A percentile compares a stretch with the other conserved stretches of the same genome.
phyloP scores from a whole-genome alignment of 2,113 vertebrate genomes.

The Macquaria australasica region DNA sequence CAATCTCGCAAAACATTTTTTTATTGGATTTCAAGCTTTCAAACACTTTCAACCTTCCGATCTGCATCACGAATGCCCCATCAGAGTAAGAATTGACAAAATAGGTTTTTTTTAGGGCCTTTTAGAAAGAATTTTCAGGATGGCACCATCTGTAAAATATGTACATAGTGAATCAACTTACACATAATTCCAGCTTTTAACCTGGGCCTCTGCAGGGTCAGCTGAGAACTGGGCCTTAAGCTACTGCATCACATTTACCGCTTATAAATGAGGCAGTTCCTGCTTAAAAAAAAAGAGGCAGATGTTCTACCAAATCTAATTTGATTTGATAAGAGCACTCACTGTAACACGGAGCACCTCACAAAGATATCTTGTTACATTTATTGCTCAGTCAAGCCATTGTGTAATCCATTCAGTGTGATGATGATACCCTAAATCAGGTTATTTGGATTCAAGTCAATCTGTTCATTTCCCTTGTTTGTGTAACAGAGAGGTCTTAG shows the following conservation, averaged over 20 bases:
- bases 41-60: no score
- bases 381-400: conserved; percentile 72
- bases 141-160: conserved; percentile 7
- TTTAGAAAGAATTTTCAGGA: no score
- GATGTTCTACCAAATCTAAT: conserved; percentile 84
- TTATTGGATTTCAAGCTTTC: no score
- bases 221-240: conserved; percentile 10
- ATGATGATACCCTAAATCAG: conserved; percentile 79
- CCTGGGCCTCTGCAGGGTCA: conserved; percentile 27
- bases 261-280: conserved; percentile 28
- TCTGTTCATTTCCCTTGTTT: conserved; percentile 77
- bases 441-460: conserved; percentile 81
- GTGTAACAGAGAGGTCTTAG: conserved; percentile 41
- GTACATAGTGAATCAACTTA: not conserved
- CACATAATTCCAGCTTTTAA: conserved; percentile 10
- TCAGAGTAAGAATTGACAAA: not conserved
- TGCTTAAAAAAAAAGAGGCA: conserved; percentile 70
- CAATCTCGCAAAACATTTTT: no score
- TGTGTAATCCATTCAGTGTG: conserved; percentile 78
- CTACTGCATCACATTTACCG: conserved; percentile 51
- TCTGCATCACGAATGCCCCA: not conserved
- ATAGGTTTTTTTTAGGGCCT: not conserved
- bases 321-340: conserved; percentile 77
- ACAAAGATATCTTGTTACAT: conserved; percentile 79
- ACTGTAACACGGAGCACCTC: conserved; percentile 65